Base-by-base conservation (phyloP, 2,797 vertebrate genomes). In the Moxostoma hubbsi region DNA sequence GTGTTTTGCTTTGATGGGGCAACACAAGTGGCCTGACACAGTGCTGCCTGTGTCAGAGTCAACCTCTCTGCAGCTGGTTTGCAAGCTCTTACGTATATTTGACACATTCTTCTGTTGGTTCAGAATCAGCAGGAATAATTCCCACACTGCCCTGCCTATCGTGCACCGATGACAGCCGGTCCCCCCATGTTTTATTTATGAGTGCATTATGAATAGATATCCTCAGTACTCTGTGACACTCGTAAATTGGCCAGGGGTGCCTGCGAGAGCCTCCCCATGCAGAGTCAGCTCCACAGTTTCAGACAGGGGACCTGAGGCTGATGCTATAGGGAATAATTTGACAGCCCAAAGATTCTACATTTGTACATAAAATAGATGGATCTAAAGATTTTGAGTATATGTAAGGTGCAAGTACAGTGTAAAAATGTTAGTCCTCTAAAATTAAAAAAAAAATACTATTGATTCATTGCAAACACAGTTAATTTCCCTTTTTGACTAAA, bases 101-200 rank as follows among this genome's bases (percentile, higher is more conserved):
- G 86, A 89, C 80, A 82, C 67, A 9, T 75, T 85, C 81, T 81
- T 81, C 70, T 81, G 71, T 77, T 81, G 62, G 59, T 82, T 76
- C 13, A 36, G 76, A 85, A 83, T 83, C 85, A 82, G 85, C 88
- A 85, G 86, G 70, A 87, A 89, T 89, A 89, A 89, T 89, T 86
- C 88, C 81, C 8, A 51, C 73, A 84, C 85, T 85, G 51, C 86
- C 89, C 87, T 75, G 79, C 46, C 79, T 67, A 64, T 69, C 68
- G 61, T 36, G 55, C 67, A 58, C 24, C 16, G 49, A 75, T 10
- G 58, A 81, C 66, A 50, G 16, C 62, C n/a, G 3, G 55, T 69
- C 12, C n/a, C 79, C 9, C 36, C 79, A 88, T 90, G 88, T 88
- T 87, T 91, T 91, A 92, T 91, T 88, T 78, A 92, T 89, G 83